Percentiles rank a stretch among this genome's conserved stretches.
phyloP scores from a whole-genome alignment of 1,140 invertebrate genomes.

The Ceratina japonica region DNA sequence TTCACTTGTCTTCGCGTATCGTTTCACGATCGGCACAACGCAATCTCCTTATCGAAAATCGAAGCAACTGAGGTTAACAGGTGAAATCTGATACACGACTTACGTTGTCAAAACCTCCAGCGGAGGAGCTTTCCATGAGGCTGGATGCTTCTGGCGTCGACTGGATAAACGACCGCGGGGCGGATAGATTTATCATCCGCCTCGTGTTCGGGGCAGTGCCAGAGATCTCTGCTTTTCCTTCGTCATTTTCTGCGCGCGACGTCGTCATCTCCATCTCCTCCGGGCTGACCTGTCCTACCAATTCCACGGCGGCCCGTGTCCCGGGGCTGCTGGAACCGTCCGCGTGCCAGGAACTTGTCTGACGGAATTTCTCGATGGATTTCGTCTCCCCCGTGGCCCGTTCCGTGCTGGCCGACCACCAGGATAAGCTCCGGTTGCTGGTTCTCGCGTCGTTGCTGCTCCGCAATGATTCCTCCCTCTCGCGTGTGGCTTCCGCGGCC shows the following conservation, averaged over 20 bases:
- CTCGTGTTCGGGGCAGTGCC: constrained; percentile 17
- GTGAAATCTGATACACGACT: constrained; percentile 29
- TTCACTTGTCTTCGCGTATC: too few relatives aligned
- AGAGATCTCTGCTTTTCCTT: constrained; percentile 13
- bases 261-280: constrained; percentile 10
- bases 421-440: constrained; percentile 47
- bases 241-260: constrained; percentile 7
- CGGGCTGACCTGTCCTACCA: background rate
- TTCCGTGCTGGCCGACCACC: constrained; percentile 45
- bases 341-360: constrained; percentile 46
- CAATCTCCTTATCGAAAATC: background rate
- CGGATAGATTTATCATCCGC: constrained; percentile 48
- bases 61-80: background rate
- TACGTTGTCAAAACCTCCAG: constrained; percentile 43
- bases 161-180: constrained; percentile 38
- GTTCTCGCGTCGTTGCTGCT: constrained; percentile 54
- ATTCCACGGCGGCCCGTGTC: background rate
- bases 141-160: constrained; percentile 23
- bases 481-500: constrained; percentile 55
- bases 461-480: constrained; percentile 59
- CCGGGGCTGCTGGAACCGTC: constrained; percentile 29
- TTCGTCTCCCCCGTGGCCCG: constrained; percentile 26
- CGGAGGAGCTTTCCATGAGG: background rate
- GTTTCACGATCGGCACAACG: too few relatives aligned
- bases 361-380: constrained; percentile 44